Evolutionary conservation across 1,140 invertebrate genomes (phyloP).

Genomic region (Drosophila bocki): DNA sequence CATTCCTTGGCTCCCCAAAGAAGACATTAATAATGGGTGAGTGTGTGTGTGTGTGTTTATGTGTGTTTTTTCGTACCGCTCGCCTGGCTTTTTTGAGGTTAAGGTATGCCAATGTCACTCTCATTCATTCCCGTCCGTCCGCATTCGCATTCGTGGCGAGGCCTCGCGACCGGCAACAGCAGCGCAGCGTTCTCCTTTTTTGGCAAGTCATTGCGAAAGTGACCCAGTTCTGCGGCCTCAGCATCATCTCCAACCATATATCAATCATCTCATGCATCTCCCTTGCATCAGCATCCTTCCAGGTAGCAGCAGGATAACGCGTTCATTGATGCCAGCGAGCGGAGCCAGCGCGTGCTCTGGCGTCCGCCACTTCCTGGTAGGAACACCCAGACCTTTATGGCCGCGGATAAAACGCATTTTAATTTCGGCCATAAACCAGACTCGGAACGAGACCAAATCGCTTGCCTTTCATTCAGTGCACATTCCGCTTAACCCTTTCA

Average conservation of each 20-base stretch:
- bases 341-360: slow-evolving; percentile 55
- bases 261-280: slow-evolving; percentile 16
- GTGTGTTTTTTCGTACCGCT: slow-evolving; percentile 23
- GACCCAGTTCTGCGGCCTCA: slow-evolving; percentile 66
- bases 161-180: slow-evolving; percentile 70
- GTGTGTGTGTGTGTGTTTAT: slow-evolving; percentile 17
- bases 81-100: slow-evolving; percentile 72
- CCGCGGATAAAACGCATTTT: slow-evolving; percentile 76
- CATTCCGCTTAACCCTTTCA: slow-evolving; percentile 74
- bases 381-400: slow-evolving; percentile 54
- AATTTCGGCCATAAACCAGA: slow-evolving; percentile 75
- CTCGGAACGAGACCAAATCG: slow-evolving; percentile 34
- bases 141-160: slow-evolving; percentile 80
- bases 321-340: slow-evolving; percentile 66
- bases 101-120: slow-evolving; percentile 82
- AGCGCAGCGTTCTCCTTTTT: slow-evolving; percentile 65
- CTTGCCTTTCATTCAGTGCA: slow-evolving; percentile 67
- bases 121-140: slow-evolving; percentile 70
- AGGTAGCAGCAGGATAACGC: slow-evolving; percentile 21
- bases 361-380: slow-evolving; percentile 66
- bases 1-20: slow-evolving; percentile 57
- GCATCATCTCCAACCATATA: slow-evolving; percentile 2
- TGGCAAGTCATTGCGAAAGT: slow-evolving; percentile 81
- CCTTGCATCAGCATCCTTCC: slow-evolving; percentile 8
- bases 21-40: slow-evolving; percentile 66